Conservation (phyloP, 2,888 invertebrate species). For the Dioctria linearis region DNA sequence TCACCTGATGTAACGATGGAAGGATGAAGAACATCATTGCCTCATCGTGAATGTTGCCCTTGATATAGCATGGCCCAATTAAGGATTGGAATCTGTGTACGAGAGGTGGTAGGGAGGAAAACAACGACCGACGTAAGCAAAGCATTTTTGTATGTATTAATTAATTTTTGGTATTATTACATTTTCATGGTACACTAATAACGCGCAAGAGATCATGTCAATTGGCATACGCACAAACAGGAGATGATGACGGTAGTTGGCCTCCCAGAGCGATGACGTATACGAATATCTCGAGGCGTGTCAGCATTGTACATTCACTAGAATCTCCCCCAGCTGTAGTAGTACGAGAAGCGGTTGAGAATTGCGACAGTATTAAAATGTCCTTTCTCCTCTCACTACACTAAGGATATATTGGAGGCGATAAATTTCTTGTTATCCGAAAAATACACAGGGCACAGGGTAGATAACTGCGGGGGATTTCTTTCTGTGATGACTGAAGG, state of each 20-base stretch:
- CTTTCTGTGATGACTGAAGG: slow-evolving; percentile 27
- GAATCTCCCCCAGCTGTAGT: background rate
- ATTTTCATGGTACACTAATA: slow-evolving; percentile 23
- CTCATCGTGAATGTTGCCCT: too few relatives aligned
- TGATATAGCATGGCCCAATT: too few relatives aligned
- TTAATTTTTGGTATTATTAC: slow-evolving; percentile 43
- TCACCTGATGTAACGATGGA: too few relatives aligned
- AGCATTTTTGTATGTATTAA: slow-evolving; percentile 36
- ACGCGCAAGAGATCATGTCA: slow-evolving; percentile 4
- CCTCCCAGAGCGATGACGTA: slow-evolving; percentile 16
- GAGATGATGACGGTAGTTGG: background rate
- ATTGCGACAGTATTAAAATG: slow-evolving; percentile 38
- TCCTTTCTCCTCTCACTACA: background rate
- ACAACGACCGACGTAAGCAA: background rate
- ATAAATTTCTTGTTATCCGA: slow-evolving; percentile 43
- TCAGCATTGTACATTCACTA: slow-evolving; percentile 18
- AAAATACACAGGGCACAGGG: background rate
- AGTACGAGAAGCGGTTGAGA: slow-evolving; percentile 6
- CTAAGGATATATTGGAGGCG: slow-evolving; percentile 38
- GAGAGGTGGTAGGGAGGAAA: background rate
- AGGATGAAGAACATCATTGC: too few relatives aligned
- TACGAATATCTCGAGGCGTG: slow-evolving; percentile 34
- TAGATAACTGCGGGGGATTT: background rate
- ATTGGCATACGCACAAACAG: slow-evolving; percentile 21
- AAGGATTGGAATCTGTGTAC: too few relatives aligned